These are phyloP conservation scores for Alcis repandata DNA, from an alignment of 2,888 invertebrate species.

Conservation along the genomic window DNA sequence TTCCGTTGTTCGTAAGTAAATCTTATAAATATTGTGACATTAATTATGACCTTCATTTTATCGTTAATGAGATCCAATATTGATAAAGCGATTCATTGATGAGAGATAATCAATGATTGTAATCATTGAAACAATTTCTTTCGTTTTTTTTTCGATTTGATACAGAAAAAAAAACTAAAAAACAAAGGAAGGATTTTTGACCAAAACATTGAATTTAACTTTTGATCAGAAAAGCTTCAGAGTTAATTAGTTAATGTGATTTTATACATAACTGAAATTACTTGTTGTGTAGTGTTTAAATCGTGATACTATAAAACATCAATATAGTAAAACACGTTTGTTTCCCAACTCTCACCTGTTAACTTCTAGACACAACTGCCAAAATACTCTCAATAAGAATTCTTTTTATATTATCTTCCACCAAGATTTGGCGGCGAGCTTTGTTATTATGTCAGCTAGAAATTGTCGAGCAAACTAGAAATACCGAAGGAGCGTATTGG, in stretches of 20 bases:
- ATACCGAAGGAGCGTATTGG: slow-evolving; percentile 44
- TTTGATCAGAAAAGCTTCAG: too few species aligned
- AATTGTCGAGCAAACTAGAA: slow-evolving; percentile 43
- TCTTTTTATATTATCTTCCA: slow-evolving; percentile 27
- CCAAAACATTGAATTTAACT: too few species aligned
- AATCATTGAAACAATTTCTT: too few species aligned
- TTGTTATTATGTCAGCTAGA: slow-evolving; percentile 36
- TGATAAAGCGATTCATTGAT: not conserved
- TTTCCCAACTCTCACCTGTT: slow-evolving; percentile 7
- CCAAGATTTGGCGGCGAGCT: slow-evolving; percentile 31
- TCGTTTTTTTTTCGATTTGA: too few species aligned
- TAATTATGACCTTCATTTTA: slow-evolving; percentile 5
- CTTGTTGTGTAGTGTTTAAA: too few species aligned
- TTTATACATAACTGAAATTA: too few species aligned
- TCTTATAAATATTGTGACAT: slow-evolving; percentile 15
- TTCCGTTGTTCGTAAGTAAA: slow-evolving; percentile 29
- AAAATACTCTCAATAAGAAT: slow-evolving; percentile 25
- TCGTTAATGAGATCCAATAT: slow-evolving; percentile 1
- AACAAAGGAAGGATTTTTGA: too few species aligned
- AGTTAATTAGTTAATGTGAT: too few species aligned
- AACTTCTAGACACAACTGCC: slow-evolving; percentile 13
- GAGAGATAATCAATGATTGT: too few species aligned
- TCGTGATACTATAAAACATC: not conserved
- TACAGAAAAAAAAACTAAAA: too few species aligned
- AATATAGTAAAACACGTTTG: slow-evolving; percentile 1